Evolutionary conservation across 1,140 invertebrate genomes (phyloP).

Genomic region (Drosophila ironensis): DNA sequence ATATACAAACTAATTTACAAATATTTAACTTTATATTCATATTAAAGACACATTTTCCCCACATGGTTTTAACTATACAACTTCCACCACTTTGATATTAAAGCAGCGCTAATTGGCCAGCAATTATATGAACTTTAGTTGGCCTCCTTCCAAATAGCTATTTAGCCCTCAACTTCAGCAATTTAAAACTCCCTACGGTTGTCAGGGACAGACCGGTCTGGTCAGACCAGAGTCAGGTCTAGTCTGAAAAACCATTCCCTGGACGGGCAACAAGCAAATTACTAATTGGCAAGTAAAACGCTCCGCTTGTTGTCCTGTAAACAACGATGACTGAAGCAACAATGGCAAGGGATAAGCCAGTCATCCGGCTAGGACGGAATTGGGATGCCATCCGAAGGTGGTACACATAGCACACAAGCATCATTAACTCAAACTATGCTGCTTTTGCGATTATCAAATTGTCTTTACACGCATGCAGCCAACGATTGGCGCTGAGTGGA

Average conservation of each 20-base stretch:
- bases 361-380: neutral
- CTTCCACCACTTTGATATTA: slow-evolving; percentile 12
- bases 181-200: slow-evolving; percentile 42
- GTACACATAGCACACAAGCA: slow-evolving; percentile 67
- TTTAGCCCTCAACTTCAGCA: neutral
- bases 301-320: slow-evolving; percentile 74
- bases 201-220: slow-evolving; percentile 35
- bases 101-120: slow-evolving; percentile 16
- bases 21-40: too few relatives aligned
- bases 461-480: slow-evolving; percentile 69
- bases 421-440: slow-evolving; percentile 80
- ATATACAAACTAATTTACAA: too few relatives aligned
- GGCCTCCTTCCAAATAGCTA: neutral
- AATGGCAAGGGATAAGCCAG: slow-evolving; percentile 2
- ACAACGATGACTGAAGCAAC: slow-evolving; percentile 43
- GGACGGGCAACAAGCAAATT: slow-evolving; percentile 64
- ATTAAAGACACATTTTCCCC: neutral
- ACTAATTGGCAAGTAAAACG: slow-evolving; percentile 80
- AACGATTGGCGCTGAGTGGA: slow-evolving; percentile 24
- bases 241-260: slow-evolving; percentile 22
- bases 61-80: neutral
- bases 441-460: slow-evolving; percentile 80
- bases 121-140: slow-evolving; percentile 17
- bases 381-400: slow-evolving; percentile 12
- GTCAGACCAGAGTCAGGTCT: slow-evolving; percentile 3